Evolutionary conservation across 2,113 vertebrate genomes (phyloP), one percentile per base, ranked within the genome.

Genomic region (Neodontobutis hainanensis): DNA sequence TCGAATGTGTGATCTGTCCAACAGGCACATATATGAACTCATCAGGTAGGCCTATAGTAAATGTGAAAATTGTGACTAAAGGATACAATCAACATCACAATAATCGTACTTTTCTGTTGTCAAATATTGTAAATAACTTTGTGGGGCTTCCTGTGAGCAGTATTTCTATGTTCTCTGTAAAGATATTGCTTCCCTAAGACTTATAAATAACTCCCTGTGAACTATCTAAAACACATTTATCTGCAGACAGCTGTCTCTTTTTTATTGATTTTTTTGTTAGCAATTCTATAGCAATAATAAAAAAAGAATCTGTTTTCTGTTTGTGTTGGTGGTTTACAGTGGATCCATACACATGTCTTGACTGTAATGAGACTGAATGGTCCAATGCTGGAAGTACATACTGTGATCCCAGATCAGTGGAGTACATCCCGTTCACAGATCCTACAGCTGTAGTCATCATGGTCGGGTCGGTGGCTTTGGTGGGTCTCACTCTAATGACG

Each of bases 351-450:
- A n/a, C 6, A 0, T 97, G 96, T 72, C 77, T 90, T 58, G 0
- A 40, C 4, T 97, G 96, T 12, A 27, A 15, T 6, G 11, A 75
- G 7, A 85, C 84, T 0, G 86, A 95, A 51, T 97, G 96, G 96
- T 87, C 94, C 1, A 65, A 79, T 0, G 49, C 2, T 0, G 78
- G 85, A 62, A 97, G 95, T 0, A 85, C 91, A 0, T 59, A 52
- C 11, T 97, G 95, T 75, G 85, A 70, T 46, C 83, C 71, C 8
- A 89, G 92, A n/a, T 61, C 70, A 0, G 4, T 88, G 0, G 89
- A 92, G 46, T 95, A 93, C 52, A 52, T 96, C 45, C 65, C 81
- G 1, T 92, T 92, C 87, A 84, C 82, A 0, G 88, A 93, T 3
- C 68, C 61, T 0, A 2, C 84, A 8, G 92, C 94, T 8, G 67